Evolutionary conservation across 2,888 invertebrate genomes (phyloP).

Genomic region (Dysmachus trigonus): DNA sequence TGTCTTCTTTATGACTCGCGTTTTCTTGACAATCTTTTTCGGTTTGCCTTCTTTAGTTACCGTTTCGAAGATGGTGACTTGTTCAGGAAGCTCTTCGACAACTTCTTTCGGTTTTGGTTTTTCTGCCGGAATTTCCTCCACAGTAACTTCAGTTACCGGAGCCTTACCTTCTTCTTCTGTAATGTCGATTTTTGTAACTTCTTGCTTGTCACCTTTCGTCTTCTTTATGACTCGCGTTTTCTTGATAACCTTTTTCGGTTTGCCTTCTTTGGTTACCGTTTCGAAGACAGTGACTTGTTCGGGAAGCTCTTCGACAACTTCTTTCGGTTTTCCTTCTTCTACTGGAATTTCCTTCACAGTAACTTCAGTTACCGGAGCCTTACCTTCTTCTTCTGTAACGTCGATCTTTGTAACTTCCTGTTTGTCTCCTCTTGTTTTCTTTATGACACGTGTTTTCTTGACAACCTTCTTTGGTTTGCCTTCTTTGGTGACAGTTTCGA

Average conservation of each 20-base stretch:
- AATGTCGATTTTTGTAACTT: conserved; percentile 60
- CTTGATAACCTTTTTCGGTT: conserved; percentile 51
- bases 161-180: conserved; percentile 61
- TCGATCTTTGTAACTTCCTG: conserved; percentile 63
- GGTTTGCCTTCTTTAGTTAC: conserved; percentile 58
- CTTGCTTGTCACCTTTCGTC: conserved; percentile 53
- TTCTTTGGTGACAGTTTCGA: conserved; percentile 52
- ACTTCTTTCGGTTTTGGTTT: conserved; percentile 51
- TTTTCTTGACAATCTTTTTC: conserved; percentile 57
- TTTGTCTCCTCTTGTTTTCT: conserved; percentile 54
- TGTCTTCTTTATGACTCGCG: conserved; percentile 57
- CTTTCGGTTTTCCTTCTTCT: conserved; percentile 55
- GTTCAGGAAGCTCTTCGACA: conserved; percentile 59
- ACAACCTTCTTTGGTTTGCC: conserved; percentile 59
- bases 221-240: conserved; percentile 43
- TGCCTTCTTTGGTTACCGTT: conserved; percentile 47
- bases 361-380: conserved; percentile 57
- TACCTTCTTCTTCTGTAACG: conserved; percentile 59
- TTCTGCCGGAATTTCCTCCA: conserved; percentile 56
- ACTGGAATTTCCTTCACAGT: conserved; percentile 55
- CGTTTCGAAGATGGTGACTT: conserved; percentile 56
- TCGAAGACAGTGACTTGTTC: conserved; percentile 44
- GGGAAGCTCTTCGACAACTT: conserved; percentile 55
- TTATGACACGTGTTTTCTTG: conserved; percentile 52
- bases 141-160: conserved; percentile 59